Percentiles rank a stretch among this genome's conserved stretches.
phyloP scores from a whole-genome alignment of 2,888 invertebrate species.

The Thereva unica region DNA sequence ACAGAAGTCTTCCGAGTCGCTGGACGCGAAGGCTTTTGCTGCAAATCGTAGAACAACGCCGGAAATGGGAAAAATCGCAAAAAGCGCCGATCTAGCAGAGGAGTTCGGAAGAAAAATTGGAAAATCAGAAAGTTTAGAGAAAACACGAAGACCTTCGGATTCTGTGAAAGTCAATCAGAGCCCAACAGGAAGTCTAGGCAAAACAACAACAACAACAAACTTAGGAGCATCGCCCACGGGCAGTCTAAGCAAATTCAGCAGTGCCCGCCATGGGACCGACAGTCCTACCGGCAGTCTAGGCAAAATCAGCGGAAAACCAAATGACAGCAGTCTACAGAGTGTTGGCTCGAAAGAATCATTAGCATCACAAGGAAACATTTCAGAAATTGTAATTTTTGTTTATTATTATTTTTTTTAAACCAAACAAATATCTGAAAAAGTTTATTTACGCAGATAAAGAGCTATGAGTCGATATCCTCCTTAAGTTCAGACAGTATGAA shows the following conservation, averaged over 20 bases:
- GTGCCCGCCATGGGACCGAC: conserved; percentile 45
- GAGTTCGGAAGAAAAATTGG: conserved; percentile 56
- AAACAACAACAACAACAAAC: conserved; percentile 49
- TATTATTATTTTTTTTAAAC: not conserved
- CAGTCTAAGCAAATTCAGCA: conserved; percentile 50
- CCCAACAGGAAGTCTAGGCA: conserved; percentile 56
- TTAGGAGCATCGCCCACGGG: conserved; percentile 57
- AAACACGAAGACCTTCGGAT: conserved; percentile 48
- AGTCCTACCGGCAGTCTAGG: conserved; percentile 49
- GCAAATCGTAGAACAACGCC: conserved; percentile 57
- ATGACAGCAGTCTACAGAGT: conserved; percentile 49
- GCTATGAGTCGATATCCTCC: conserved; percentile 69
- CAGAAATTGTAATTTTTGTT: conserved; percentile 52
- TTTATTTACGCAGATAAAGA: conserved; percentile 61
- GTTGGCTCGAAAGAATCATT: conserved; percentile 59
- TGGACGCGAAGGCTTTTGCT: conserved; percentile 54
- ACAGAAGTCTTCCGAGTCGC: conserved; percentile 57
- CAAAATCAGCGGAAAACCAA: conserved; percentile 51
- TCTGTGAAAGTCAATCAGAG: conserved; percentile 48
- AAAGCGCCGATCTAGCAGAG: conserved; percentile 55
- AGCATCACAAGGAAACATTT: conserved; percentile 57
- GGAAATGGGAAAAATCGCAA: conserved; percentile 52
- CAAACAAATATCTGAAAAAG: not conserved
- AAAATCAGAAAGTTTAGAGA: conserved; percentile 56
- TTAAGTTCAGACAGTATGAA: conserved; percentile 64